Conservation (phyloP, 2,888 invertebrate species). For the Agrenia bidenticulata region DNA sequence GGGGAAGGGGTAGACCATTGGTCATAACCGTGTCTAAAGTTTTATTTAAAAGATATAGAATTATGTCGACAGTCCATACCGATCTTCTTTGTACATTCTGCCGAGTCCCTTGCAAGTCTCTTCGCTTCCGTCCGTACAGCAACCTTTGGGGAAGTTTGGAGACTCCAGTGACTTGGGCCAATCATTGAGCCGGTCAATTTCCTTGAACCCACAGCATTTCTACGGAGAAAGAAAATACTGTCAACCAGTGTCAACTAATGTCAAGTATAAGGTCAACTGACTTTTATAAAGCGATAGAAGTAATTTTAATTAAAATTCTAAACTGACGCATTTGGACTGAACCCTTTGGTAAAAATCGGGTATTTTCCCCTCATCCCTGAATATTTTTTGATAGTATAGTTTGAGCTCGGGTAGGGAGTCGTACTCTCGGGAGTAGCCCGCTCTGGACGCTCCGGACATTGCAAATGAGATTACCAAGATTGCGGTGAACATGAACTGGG, state of each 20-base stretch:
- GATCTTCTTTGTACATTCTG: background rate
- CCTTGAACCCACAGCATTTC: background rate
- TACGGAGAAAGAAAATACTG: background rate
- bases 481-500: background rate
- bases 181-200: background rate
- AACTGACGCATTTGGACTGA: background rate
- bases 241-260: too few species aligned
- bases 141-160: background rate
- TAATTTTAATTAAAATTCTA: background rate
- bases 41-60: background rate
- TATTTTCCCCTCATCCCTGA: background rate
- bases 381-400: background rate
- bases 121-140: background rate
- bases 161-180: background rate
- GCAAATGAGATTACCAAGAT: background rate
- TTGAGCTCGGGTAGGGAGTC: background rate
- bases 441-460: background rate
- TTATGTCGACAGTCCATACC: constrained; percentile 2
- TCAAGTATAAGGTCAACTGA: too few species aligned
- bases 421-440: background rate
- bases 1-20: too few species aligned
- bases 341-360: constrained; percentile 1
- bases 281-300: background rate
- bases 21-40: too few species aligned
- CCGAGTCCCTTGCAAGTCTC: background rate